A percentile compares a stretch with the other conserved stretches of the same genome.
phyloP scores from a whole-genome alignment of 2,113 vertebrate species.

The Notothenia coriiceps region DNA sequence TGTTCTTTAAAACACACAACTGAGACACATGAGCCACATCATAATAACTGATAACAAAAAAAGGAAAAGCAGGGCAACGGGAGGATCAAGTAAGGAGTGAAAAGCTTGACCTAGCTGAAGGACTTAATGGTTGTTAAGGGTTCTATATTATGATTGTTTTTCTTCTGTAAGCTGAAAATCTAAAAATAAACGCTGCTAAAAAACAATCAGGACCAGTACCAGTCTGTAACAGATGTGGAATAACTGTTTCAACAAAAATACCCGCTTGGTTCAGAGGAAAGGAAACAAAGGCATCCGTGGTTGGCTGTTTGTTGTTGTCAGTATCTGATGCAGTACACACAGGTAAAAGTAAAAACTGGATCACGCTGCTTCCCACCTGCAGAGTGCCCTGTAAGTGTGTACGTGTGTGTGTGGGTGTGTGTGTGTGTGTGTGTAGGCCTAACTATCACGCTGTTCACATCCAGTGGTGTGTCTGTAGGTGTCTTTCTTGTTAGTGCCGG shows the following conservation, averaged over 20 bases:
- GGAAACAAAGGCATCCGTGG: slow-evolving; percentile 47
- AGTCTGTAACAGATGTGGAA: slow-evolving; percentile 70
- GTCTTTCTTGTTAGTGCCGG: slow-evolving; percentile 72
- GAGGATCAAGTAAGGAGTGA: slow-evolving; percentile 48
- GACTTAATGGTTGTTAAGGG: slow-evolving; percentile 3
- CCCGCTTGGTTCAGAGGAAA: slow-evolving; percentile 31
- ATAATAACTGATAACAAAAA: slow-evolving; percentile 33
- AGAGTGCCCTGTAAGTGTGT: slow-evolving; percentile 36
- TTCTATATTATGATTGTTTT: slow-evolving; percentile 19
- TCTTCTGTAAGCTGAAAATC: too few relatives aligned
- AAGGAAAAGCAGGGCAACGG: slow-evolving; percentile 44
- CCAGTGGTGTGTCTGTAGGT: slow-evolving; percentile 70
- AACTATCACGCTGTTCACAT: slow-evolving; percentile 75
- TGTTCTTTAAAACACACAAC: slow-evolving; percentile 44
- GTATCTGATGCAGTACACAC: slow-evolving; percentile 33
- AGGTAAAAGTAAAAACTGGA: slow-evolving; percentile 49
- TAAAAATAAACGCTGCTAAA: too few relatives aligned
- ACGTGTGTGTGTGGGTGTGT: slow-evolving; percentile 15
- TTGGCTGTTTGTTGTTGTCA: slow-evolving; percentile 51
- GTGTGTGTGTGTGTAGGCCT: slow-evolving; percentile 44
- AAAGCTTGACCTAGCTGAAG: slow-evolving; percentile 14
- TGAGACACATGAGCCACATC: slow-evolving; percentile 23
- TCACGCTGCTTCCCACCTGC: slow-evolving; percentile 61
- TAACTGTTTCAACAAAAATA: slow-evolving; percentile 45
- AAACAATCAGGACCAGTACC: slow-evolving; percentile 24